Base-by-base conservation (phyloP, 2,888 invertebrate species). In the Trisateles emortualis region DNA sequence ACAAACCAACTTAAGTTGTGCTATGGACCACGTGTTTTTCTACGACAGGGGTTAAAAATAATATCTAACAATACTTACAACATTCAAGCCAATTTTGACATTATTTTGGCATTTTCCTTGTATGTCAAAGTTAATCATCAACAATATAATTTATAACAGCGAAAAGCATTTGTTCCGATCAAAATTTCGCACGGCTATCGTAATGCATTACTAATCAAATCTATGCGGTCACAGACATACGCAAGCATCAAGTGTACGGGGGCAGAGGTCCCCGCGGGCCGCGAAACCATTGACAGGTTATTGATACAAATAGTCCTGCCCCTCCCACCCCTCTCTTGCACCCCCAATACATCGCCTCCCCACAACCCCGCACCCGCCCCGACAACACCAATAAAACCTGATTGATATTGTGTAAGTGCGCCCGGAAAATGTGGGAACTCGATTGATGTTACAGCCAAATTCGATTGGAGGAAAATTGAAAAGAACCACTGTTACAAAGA, bases 331-430 rank as follows among this genome's bases (percentile, higher is more conserved):
- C 72, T 64, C 75, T 58, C 62, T 68, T 73, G 84, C 75, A 75
- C 64, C 44, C 58, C 17, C 30, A 40, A 40, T 47, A 42, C 64
- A 78, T 77, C 81, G 82, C 86, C 83, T 56, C 62, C 75, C 77
- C 76, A 39, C 64, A 44, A 58, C 65, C 75, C 76, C 72, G 76
- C 69, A 64, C 71, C 77, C 77, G 76, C 85, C 87, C 88, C 87
- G 85, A 87, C 88, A 89, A 90, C 91, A 90, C 90, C 92, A 92
- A 92, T 92, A 92, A 92, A 92, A 92, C 90, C 90, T 91, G 92
- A 92, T 92, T 92, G 92, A 92, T 92, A 92, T 92, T 92, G 92
- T 92, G 91, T 91, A 92, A 92, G 92, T 92, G 92, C 90, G 84
- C 87, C 75, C 87, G 91, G 92, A 89, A 92, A 92, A 92, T 92